phyloP scores from a whole-genome alignment of 35 echinoderm and acorn worm species.

The Strongylocentrotus purpuratus region DNA sequence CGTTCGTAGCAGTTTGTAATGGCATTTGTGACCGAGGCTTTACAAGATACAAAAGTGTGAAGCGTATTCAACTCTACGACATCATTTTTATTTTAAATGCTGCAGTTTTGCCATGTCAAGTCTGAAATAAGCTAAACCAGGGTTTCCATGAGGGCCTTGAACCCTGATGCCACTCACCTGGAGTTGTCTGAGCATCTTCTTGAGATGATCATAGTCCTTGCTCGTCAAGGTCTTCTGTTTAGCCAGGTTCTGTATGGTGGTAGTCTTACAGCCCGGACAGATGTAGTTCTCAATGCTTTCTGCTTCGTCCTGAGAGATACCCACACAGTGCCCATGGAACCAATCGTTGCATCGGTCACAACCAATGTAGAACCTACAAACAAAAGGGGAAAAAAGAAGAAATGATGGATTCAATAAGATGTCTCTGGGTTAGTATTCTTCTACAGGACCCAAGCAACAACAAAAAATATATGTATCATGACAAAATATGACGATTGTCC shows the following conservation, averaged over 20 bases:
- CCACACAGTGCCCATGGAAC: constrained; percentile 95
- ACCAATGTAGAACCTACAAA: constrained; percentile 94
- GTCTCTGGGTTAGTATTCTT: not conserved
- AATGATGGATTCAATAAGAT: not conserved
- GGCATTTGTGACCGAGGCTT: no score
- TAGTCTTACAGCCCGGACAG: constrained; percentile 81
- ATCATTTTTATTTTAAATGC: no score
- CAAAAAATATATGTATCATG: not conserved
- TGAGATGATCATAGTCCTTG: constrained; percentile 91
- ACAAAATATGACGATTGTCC: no score
- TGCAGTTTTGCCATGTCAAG: no score
- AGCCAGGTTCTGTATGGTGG: constrained; percentile 53
- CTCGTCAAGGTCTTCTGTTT: constrained; percentile 69
- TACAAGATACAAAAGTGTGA: no score
- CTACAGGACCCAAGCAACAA: not conserved
- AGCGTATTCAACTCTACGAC: no score
- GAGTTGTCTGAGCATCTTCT: constrained; percentile 77
- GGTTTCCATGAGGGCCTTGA: not conserved
- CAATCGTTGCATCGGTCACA: constrained; percentile 99
- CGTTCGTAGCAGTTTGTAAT: no score
- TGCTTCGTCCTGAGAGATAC: constrained; percentile 83
- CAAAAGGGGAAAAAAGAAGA: not conserved
- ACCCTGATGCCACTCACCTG: constrained; percentile 65
- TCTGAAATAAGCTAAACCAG: no score
- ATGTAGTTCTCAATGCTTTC: constrained; percentile 95